Percentiles rank a stretch among this genome's conserved stretches.
Conservation (phyloP, 2,888 invertebrate genomes). For the Rhagonycha fulva region DNA sequence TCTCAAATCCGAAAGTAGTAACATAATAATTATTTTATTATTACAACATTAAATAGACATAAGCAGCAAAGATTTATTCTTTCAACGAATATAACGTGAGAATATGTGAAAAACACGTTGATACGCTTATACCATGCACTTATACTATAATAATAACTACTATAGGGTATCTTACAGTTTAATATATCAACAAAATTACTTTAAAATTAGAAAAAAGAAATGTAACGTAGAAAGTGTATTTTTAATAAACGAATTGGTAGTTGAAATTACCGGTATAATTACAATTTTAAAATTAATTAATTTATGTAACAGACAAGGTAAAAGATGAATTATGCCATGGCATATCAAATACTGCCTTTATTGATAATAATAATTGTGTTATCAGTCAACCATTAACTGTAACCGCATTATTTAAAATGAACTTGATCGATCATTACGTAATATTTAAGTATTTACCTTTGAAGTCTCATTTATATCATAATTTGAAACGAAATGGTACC, state of each 20-base stretch:
- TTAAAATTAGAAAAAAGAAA: neutral
- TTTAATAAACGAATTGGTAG: neutral
- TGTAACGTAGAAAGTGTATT: neutral
- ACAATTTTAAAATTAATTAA: neutral
- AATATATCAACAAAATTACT: too few species aligned
- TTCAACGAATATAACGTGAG: too few species aligned
- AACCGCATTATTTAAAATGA: neutral
- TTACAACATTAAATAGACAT: too few species aligned
- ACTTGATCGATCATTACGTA: neutral
- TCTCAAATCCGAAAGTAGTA: too few species aligned
- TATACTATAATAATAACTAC: too few species aligned
- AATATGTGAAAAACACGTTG: too few species aligned
- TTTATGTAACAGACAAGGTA: neutral
- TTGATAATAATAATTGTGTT: neutral
- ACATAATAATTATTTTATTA: too few species aligned
- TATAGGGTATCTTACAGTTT: too few species aligned
- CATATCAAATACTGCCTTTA: neutral
- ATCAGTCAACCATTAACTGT: neutral
- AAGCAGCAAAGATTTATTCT: too few species aligned
- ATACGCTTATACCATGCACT: too few species aligned
- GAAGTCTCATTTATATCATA: neutral
- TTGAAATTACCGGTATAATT: neutral
- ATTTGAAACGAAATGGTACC: neutral
- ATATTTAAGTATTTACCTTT: neutral
- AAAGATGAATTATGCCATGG: neutral